Evolutionary conservation across 1,140 invertebrate species (phyloP).

Genomic region (Nebria ingens): DNA sequence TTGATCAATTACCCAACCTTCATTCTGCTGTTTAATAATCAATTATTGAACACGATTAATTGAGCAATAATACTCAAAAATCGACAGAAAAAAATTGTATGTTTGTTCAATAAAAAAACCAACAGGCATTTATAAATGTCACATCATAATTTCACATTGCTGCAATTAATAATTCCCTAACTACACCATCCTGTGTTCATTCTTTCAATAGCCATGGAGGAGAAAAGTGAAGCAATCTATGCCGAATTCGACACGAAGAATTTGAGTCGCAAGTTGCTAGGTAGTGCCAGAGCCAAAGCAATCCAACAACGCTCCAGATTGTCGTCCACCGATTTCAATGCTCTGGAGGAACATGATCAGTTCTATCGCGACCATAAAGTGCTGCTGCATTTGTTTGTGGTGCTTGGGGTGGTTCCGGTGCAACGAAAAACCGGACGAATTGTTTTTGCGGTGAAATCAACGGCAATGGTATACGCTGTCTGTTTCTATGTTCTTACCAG

Average conservation of each 20-base stretch:
- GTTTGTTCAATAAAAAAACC: too few species aligned
- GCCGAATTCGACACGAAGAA: background rate
- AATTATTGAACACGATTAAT: too few species aligned
- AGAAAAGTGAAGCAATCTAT: background rate
- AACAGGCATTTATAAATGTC: too few species aligned
- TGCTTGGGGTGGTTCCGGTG: constrained; percentile 49
- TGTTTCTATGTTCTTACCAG: constrained; percentile 45
- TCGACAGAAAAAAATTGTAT: too few species aligned
- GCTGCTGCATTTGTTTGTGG: constrained; percentile 43
- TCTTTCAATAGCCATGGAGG: background rate
- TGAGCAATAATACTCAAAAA: too few species aligned
- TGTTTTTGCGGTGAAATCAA: constrained; percentile 46
- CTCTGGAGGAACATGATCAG: constrained; percentile 45
- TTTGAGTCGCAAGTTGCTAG: background rate
- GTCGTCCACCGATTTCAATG: constrained; percentile 39
- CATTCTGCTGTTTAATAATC: too few species aligned
- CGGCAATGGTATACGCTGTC: constrained; percentile 45
- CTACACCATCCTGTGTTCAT: background rate
- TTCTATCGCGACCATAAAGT: constrained; percentile 53
- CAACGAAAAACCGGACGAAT: constrained; percentile 38
- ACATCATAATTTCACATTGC: background rate
- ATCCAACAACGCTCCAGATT: constrained; percentile 34
- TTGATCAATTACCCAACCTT: too few species aligned
- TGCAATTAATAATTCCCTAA: background rate
- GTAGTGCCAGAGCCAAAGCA: constrained; percentile 26